phyloP scores from a whole-genome alignment of 2,888 invertebrate species.

The Tinea trinotella region DNA sequence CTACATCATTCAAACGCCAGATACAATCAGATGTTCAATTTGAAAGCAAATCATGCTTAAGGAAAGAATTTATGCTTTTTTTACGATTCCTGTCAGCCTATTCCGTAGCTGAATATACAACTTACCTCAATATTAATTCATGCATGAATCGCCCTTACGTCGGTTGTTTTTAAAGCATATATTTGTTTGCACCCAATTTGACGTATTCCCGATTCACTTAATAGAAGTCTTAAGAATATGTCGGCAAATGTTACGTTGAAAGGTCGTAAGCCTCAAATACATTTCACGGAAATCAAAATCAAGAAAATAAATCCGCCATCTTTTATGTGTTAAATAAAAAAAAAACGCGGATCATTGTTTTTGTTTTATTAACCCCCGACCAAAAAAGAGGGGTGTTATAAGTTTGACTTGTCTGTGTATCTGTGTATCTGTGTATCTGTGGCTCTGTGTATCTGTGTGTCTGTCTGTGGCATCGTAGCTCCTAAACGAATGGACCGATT shows the following conservation, averaged over 20 bases:
- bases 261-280: conserved; percentile 17
- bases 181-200: conserved; percentile 20
- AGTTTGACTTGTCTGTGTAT: too few relatives aligned
- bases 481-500: too few relatives aligned
- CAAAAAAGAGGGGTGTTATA: background rate
- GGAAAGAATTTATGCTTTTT: conserved; percentile 20
- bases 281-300: background rate
- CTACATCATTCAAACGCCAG: conserved; percentile 20
- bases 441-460: too few relatives aligned
- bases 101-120: conserved; percentile 20
- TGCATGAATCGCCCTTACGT: conserved; percentile 21
- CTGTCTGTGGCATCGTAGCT: too few relatives aligned
- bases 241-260: conserved; percentile 12
- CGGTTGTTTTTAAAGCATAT: conserved; percentile 29
- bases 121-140: conserved; percentile 21
- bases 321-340: conserved; percentile 17
- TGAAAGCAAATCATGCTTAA: conserved; percentile 20
- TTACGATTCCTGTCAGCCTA: conserved; percentile 17
- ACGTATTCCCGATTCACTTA: conserved; percentile 14
- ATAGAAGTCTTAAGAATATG: conserved; percentile 12
- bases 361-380: background rate
- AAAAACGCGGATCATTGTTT: conserved; percentile 8
- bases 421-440: too few relatives aligned
- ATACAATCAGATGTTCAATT: conserved; percentile 19
- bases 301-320: conserved; percentile 13